phyloP scores from a whole-genome alignment of 2,113 vertebrate species.

The Heptranchias perlo region DNA sequence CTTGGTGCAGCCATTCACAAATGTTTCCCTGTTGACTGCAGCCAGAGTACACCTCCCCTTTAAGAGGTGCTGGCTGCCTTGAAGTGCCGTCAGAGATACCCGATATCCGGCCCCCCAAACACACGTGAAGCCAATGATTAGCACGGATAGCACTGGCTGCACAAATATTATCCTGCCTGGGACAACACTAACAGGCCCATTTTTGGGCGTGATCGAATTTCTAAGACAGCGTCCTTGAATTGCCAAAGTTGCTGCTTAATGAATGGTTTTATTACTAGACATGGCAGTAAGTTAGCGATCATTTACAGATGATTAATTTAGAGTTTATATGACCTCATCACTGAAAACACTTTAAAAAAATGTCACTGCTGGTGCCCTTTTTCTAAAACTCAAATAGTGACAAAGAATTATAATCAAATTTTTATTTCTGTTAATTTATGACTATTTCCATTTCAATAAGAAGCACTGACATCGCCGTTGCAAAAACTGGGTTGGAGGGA shows the following conservation, averaged over 20 bases:
- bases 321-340: not conserved
- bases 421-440: not conserved
- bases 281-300: not conserved
- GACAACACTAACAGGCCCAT: no score
- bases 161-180: no score
- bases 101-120: no score
- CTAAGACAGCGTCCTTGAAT: not conserved
- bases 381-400: not conserved
- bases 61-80: no score
- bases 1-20: no score
- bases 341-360: not conserved
- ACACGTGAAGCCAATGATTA: no score
- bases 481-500: not conserved
- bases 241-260: not conserved
- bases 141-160: no score
- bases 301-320: not conserved
- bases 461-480: not conserved
- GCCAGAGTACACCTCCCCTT: no score
- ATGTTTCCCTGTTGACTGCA: no score
- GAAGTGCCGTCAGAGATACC: no score
- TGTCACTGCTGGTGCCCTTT: not conserved
- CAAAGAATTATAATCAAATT: not conserved
- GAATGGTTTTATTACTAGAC: not conserved
- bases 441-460: no score
- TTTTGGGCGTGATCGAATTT: no score